Percentiles rank a stretch among this genome's conserved stretches.
These are phyloP conservation scores for Rhingia campestris DNA, from an alignment of 2,888 invertebrate genomes.

Conservation along the genomic window DNA sequence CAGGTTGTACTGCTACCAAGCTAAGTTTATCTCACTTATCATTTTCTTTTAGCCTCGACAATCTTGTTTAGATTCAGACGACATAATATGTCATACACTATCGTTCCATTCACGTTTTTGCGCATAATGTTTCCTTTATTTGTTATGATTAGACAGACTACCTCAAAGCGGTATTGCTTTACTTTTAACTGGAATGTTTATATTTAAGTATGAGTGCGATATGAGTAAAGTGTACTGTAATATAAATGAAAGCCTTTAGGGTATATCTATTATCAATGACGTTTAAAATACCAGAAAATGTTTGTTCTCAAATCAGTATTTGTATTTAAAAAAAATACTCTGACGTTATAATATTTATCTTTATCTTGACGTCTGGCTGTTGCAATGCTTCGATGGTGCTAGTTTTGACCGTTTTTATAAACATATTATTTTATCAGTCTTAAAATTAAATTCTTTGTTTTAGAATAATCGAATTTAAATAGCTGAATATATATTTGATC, in stretches of 20 bases:
- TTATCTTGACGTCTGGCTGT: slow-evolving; percentile 10
- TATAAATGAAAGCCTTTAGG: background rate
- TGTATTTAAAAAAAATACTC: background rate
- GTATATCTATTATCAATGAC: slow-evolving; percentile 21
- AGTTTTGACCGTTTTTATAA: too few relatives aligned
- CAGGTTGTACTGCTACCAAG: too few relatives aligned
- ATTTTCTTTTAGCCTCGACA: background rate
- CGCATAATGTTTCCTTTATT: background rate
- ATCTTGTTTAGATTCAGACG: background rate
- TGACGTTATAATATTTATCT: slow-evolving; percentile 14
- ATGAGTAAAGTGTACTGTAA: too few relatives aligned
- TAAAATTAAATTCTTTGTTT: too few relatives aligned
- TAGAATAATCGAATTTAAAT: too few relatives aligned
- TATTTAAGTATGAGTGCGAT: too few relatives aligned
- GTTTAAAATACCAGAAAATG: background rate
- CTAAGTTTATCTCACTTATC: background rate
- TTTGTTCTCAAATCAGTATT: slow-evolving; percentile 1
- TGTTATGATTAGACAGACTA: background rate
- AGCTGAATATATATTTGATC: too few relatives aligned
- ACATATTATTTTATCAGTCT: too few relatives aligned
- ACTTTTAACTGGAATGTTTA: too few relatives aligned
- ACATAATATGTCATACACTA: background rate
- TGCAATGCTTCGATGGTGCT: background rate
- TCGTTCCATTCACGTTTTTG: background rate
- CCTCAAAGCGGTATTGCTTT: too few relatives aligned